phyloP scores from a whole-genome alignment of 1,140 invertebrate genomes.

The Euura saliciscinereae region DNA sequence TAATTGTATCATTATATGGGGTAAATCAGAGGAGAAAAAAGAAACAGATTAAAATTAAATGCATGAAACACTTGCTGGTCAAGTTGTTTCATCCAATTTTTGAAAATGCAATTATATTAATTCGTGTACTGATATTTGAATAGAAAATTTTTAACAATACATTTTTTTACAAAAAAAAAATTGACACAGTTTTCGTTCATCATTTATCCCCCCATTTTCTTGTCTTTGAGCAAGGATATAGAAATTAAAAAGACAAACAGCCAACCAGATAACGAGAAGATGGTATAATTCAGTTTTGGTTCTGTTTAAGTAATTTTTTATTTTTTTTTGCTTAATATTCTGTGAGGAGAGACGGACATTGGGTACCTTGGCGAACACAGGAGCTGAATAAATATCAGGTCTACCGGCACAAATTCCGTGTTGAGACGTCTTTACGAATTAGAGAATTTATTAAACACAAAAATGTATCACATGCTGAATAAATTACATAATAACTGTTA shows the following conservation, averaged over 20 bases:
- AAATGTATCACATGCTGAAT: conserved; percentile 7
- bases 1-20: not conserved
- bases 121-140: not conserved
- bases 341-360: not conserved
- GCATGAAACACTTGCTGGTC: not conserved
- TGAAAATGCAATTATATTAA: not conserved
- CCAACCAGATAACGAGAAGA: not conserved
- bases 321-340: not conserved
- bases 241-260: not conserved
- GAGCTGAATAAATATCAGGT: not conserved
- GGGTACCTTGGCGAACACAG: not conserved
- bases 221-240: too few species aligned
- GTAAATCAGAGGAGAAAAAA: not conserved
- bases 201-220: too few species aligned
- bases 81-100: not conserved
- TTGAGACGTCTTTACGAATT: not conserved
- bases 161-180: not conserved
- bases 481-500: not conserved
- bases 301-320: conserved; percentile 10
- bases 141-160: not conserved
- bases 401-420: too few species aligned
- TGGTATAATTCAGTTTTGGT: not conserved
- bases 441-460: conserved; percentile 1
- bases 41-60: not conserved
- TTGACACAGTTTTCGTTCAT: too few species aligned